Evolutionary conservation across 2,113 vertebrate species (phyloP).

Genomic region (Anas platyrhynchos): DNA sequence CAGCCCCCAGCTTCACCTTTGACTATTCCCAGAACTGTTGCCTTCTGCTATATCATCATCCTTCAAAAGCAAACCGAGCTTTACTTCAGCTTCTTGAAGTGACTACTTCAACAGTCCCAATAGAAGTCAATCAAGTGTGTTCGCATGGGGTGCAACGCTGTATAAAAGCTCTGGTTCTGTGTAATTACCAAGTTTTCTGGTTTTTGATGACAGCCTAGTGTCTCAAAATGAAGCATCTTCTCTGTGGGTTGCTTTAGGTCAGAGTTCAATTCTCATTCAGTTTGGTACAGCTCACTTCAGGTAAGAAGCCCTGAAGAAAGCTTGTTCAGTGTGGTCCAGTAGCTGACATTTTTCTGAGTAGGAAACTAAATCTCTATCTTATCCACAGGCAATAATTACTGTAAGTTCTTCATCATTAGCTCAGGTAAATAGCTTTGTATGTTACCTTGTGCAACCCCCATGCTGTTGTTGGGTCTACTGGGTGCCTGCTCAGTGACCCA

Average conservation of each 20-base stretch:
- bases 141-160: rapidly evolving
- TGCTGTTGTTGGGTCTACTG: neutral
- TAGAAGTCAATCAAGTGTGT: neutral
- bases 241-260: neutral
- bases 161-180: neutral
- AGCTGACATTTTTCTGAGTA: neutral
- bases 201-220: neutral
- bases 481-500: neutral
- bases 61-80: rapidly evolving
- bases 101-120: neutral
- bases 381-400: neutral
- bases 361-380: neutral
- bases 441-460: neutral
- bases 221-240: neutral
- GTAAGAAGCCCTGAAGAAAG: neutral
- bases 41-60: neutral
- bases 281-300: neutral
- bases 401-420: neutral
- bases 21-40: neutral
- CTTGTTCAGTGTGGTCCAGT: rapidly evolving
- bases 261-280: neutral
- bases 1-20: neutral
- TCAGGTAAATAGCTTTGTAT: neutral
- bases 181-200: neutral
- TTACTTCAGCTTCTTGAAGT: rapidly evolving